Conservation (phyloP, 2,888 invertebrate species). For the Drosophila subquinaria region DNA sequence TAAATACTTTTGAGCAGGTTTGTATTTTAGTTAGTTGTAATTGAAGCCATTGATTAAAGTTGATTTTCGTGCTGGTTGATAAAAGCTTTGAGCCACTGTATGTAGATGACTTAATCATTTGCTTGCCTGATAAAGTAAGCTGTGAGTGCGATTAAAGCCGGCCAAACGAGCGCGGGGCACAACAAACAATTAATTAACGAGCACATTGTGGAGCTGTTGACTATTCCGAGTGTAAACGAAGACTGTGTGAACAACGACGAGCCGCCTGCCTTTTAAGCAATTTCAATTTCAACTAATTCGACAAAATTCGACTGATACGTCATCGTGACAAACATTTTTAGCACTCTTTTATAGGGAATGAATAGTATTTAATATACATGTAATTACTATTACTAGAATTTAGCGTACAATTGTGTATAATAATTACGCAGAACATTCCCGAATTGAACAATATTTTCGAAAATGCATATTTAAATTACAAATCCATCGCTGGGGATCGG, state of each 20-base stretch:
- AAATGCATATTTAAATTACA: neutral
- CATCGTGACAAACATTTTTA: constrained; percentile 4
- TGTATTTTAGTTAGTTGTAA: too few species aligned
- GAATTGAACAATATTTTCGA: neutral
- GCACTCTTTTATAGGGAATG: neutral
- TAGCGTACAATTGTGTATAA: neutral
- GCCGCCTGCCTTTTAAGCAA: constrained; percentile 3
- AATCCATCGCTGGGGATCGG: neutral
- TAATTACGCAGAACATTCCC: neutral
- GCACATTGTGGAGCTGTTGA: constrained; percentile 9
- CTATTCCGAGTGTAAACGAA: constrained; percentile 1
- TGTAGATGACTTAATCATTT: neutral
- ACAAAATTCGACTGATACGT: neutral
- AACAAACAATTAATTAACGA: constrained; percentile 8
- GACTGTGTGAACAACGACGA: neutral
- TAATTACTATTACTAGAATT: neutral
- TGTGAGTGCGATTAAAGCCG: constrained; percentile 17
- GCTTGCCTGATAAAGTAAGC: constrained; percentile 42
- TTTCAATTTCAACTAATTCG: neutral
- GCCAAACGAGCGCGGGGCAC: constrained; percentile 12
- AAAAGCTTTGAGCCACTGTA: too few species aligned
- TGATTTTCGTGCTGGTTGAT: too few species aligned
- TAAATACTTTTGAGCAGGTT: too few species aligned
- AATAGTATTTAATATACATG: neutral
- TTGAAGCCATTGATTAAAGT: too few species aligned